These are phyloP conservation scores for Portevinia maculata DNA, from an alignment of 2,888 invertebrate species.

Conservation along the genomic window DNA sequence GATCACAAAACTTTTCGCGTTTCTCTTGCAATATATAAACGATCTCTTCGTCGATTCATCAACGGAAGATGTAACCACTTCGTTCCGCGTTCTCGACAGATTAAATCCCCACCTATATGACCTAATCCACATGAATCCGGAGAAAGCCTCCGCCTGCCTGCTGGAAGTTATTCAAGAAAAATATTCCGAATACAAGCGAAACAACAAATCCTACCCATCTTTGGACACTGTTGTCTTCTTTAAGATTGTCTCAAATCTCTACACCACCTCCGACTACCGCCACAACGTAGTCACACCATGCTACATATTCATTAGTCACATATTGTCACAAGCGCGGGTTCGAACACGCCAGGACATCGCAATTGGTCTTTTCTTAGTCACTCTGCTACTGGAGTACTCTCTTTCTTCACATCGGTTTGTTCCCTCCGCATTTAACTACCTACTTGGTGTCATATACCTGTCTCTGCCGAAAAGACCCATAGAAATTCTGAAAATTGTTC, in stretches of 20 bases:
- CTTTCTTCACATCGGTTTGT: slow-evolving; percentile 90
- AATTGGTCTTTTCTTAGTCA: slow-evolving; percentile 89
- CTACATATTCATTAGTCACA: slow-evolving; percentile 92
- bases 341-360: slow-evolving; percentile 87
- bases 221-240: slow-evolving; percentile 90
- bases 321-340: slow-evolving; percentile 87
- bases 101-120: slow-evolving; percentile 86
- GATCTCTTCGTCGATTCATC: slow-evolving; percentile 85
- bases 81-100: slow-evolving; percentile 86
- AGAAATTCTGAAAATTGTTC: slow-evolving; percentile 86
- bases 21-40: slow-evolving; percentile 90
- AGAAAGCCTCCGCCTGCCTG: slow-evolving; percentile 87
- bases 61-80: slow-evolving; percentile 82
- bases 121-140: slow-evolving; percentile 88
- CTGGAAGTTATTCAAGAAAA: slow-evolving; percentile 89
- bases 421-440: slow-evolving; percentile 91
- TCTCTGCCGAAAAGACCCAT: slow-evolving; percentile 86
- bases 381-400: slow-evolving; percentile 91
- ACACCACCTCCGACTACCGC: slow-evolving; percentile 94
- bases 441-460: slow-evolving; percentile 90
- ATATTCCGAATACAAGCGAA: slow-evolving; percentile 86
- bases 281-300: slow-evolving; percentile 95
- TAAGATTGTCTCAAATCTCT: slow-evolving; percentile 90
- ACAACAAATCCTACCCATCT: slow-evolving; percentile 85
- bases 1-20: slow-evolving; percentile 89